Evolutionary conservation across 2,888 invertebrate genomes (phyloP).

Genomic region (Ennomos fuscantarius): DNA sequence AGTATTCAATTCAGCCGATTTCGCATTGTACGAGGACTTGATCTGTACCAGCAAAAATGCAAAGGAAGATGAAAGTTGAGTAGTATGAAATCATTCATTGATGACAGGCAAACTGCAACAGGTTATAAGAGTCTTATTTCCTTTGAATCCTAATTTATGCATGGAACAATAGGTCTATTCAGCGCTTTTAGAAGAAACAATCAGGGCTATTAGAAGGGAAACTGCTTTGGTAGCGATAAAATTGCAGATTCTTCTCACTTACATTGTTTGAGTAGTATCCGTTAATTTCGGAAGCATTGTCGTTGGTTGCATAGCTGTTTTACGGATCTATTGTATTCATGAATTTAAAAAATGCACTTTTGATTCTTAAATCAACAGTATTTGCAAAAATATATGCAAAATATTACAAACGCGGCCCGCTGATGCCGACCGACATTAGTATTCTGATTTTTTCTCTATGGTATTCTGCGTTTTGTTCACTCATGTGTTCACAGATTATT

Average conservation of each 20-base stretch:
- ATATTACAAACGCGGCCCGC: constrained; percentile 59
- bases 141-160: neutral
- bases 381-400: constrained; percentile 50
- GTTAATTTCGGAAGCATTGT: constrained; percentile 77
- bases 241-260: constrained; percentile 54
- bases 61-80: neutral
- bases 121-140: constrained; percentile 18
- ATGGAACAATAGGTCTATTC: constrained; percentile 53
- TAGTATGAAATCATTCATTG: constrained; percentile 13
- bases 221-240: constrained; percentile 28
- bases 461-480: too few relatives aligned
- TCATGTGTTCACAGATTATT: too few relatives aligned
- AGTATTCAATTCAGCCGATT: too few relatives aligned
- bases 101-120: constrained; percentile 29
- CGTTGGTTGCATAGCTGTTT: constrained; percentile 67
- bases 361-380: constrained; percentile 50
- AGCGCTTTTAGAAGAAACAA: neutral
- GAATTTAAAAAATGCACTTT: constrained; percentile 53
- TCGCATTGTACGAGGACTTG: too few relatives aligned
- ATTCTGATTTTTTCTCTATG: too few relatives aligned
- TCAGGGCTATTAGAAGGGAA: constrained; percentile 18
- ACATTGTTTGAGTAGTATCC: constrained; percentile 80
- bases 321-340: constrained; percentile 64
- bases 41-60: too few relatives aligned
- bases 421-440: constrained; percentile 71